phyloP scores from a whole-genome alignment of 1,140 invertebrate genomes.

The Bombus fervidus region DNA sequence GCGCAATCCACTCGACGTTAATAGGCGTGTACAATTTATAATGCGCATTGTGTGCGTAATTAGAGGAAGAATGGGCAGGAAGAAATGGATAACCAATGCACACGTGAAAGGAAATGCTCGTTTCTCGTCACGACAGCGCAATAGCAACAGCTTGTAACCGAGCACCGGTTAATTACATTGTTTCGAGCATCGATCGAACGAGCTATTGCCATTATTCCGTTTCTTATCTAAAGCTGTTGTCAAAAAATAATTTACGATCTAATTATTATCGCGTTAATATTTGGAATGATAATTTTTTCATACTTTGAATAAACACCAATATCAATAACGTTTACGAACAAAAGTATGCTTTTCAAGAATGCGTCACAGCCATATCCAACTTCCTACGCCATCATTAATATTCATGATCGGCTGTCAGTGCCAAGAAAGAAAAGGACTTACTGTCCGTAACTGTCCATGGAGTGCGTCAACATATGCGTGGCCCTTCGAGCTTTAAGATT shows the following conservation, averaged over 20 bases:
- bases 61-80: constrained; percentile 30
- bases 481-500: constrained; percentile 74
- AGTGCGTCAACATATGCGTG: constrained; percentile 57
- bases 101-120: constrained; percentile 65
- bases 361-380: neutral
- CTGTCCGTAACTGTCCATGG: constrained; percentile 25
- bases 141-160: constrained; percentile 70
- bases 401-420: constrained; percentile 33
- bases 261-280: neutral
- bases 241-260: neutral
- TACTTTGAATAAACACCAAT: neutral
- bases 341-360: constrained; percentile 2
- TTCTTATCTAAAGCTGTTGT: neutral
- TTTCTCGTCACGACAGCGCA: constrained; percentile 55
- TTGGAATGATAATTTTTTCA: neutral
- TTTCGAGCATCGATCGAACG: constrained; percentile 45
- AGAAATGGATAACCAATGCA: constrained; percentile 35
- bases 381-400: constrained; percentile 46
- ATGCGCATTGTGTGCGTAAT: constrained; percentile 32
- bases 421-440: constrained; percentile 42
- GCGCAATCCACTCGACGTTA: neutral
- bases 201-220: neutral
- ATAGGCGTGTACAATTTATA: constrained; percentile 25
- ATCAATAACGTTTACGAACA: neutral
- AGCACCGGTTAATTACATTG: constrained; percentile 61